Conservation (phyloP, 2,888 invertebrate genomes). For the Eupithecia subumbrata region DNA sequence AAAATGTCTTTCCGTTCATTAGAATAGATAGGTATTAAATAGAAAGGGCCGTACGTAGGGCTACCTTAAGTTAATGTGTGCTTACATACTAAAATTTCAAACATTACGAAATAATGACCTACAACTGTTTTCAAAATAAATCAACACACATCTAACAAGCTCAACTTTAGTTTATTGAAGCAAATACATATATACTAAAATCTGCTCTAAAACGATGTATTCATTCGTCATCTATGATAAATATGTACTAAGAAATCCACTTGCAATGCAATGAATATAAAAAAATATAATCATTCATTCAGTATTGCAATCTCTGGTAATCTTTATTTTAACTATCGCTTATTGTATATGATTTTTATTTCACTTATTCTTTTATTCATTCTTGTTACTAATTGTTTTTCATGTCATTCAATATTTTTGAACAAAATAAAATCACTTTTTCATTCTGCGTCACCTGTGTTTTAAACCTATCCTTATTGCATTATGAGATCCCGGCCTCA, state of each 20-base stretch:
- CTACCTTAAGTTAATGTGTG: constrained; percentile 53
- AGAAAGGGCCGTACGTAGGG: constrained; percentile 31
- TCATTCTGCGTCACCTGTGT: constrained; percentile 69
- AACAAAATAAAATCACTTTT: constrained; percentile 84
- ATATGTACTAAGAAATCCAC: constrained; percentile 52
- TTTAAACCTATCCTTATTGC: constrained; percentile 65
- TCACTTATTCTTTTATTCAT: constrained; percentile 77
- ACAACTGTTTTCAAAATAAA: constrained; percentile 68
- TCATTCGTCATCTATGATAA: constrained; percentile 59
- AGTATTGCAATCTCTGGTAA: constrained; percentile 79
- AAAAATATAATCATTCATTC: constrained; percentile 80
- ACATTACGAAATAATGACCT: constrained; percentile 57
- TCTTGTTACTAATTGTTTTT: constrained; percentile 61
- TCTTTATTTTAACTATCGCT: constrained; percentile 70
- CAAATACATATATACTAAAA: constrained; percentile 54
- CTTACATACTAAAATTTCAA: constrained; percentile 65
- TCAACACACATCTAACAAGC: constrained; percentile 67
- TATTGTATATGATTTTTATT: constrained; percentile 68
- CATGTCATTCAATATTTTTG: constrained; percentile 66
- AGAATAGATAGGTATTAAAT: constrained; percentile 49
- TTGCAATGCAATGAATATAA: constrained; percentile 70
- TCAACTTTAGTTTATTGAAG: constrained; percentile 64
- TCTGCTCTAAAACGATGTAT: constrained; percentile 62
- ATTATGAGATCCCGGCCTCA: constrained; percentile 82
- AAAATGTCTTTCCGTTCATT: constrained; percentile 52